Percentiles rank a stretch among this genome's conserved stretches.
phyloP scores from a whole-genome alignment of 2,113 vertebrate genomes.

The Gadus macrocephalus region DNA sequence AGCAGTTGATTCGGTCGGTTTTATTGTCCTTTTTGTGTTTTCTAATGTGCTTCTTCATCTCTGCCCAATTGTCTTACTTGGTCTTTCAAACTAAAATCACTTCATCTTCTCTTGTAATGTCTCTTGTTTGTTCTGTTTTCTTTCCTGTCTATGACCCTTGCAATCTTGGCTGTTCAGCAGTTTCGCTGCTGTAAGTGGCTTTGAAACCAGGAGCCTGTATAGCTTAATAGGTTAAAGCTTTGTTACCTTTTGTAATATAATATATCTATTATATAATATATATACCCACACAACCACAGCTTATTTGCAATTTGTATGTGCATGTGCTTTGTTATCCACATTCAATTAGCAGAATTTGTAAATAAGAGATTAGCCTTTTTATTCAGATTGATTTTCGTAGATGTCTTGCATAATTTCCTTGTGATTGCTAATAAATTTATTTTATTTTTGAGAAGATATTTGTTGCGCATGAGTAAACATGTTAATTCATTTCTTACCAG shows the following conservation, averaged over 20 bases:
- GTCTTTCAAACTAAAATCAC: constrained; percentile 7
- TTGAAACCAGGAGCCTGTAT: constrained; percentile 31
- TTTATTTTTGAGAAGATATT: background rate
- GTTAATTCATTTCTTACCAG: background rate
- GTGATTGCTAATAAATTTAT: background rate
- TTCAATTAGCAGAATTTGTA: constrained; percentile 66
- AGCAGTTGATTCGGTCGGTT: no score
- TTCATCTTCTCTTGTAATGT: constrained; percentile 10
- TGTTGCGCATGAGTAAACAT: background rate
- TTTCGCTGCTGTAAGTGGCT: constrained; percentile 52
- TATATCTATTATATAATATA: no score
- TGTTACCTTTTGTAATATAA: constrained; percentile 55
- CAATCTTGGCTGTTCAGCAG: constrained; percentile 41
- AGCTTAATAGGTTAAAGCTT: constrained; percentile 46
- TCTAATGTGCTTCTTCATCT: constrained; percentile 6
- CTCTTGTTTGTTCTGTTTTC: constrained; percentile 16
- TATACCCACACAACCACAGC: constrained; percentile 16
- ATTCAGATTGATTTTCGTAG: constrained; percentile 41
- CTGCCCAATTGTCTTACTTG: background rate
- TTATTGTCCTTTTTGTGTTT: background rate
- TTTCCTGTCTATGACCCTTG: constrained; percentile 29
- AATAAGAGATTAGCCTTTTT: constrained; percentile 65
- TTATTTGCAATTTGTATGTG: constrained; percentile 64
- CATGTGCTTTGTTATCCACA: constrained; percentile 60
- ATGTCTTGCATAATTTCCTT: background rate